Evolutionary conservation across 2,113 vertebrate species (phyloP), one percentile per base, ranked within the genome.

Genomic region (Brevimyrus niger): DNA sequence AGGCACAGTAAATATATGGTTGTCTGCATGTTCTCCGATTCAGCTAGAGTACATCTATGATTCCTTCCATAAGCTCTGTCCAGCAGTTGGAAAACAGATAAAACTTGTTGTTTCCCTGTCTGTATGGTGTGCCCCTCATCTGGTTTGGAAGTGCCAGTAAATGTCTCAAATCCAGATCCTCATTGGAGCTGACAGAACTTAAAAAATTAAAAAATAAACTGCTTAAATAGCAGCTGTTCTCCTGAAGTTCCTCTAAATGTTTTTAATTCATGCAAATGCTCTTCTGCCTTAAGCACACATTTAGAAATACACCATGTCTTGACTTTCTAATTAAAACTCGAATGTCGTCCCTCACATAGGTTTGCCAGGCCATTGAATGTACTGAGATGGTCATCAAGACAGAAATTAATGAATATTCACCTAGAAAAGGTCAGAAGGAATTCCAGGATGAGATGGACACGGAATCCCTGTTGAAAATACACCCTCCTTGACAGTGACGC

Each of bases 11-110:
- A 87, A 58, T 38, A 87, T 87, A 58, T 46, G 46, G 87, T 35
- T 21, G 42, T 47, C 58, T 69, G 21, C 61, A 73, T 69, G 38
- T 46, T 46, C 21, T 69, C 58, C 10, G 82, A 84, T 55, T 47
- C 53, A 38, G 35, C 53, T 42, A 27, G 19, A 38, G 21, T 38
- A 10, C 53, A 38, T 47, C 58, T 47, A 15, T 69, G 21, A 65
- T 46, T 65, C 35, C 87, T 27, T 65, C 58, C 55, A 23, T 65
- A 6, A 46, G 38, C 42, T 38, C 9, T n/a, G 58, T 65, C 19
- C 38, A 46, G 51, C 87, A 47, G 47, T 88, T 55, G 42, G 87
- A 88, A 61, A 88, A 47, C n/a, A 69, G 61, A 69, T 69, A 58
- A 88, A 69, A 88, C 5, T 47, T 21, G 47, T 65, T 73, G 19